Evolutionary conservation across 2,113 vertebrate genomes (phyloP), one percentile per base, ranked within the genome.

Genomic region (Ginglymostoma cirratum): DNA sequence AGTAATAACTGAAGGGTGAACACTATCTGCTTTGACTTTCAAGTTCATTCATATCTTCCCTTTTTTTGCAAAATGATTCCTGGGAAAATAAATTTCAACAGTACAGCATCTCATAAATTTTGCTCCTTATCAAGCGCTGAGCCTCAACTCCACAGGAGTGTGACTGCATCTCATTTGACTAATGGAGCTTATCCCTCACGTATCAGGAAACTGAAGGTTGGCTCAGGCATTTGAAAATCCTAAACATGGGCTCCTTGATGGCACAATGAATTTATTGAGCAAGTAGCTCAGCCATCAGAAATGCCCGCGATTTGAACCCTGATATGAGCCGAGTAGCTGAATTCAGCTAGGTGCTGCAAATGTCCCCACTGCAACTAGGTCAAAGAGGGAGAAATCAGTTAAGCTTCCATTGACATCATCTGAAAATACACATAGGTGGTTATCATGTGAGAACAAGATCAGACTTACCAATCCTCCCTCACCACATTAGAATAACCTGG

Each of bases 121-220:
- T 72, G 69, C 45, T 95, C 5, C 69, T 72, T 27, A 95, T 70
- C 94, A 72, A 48, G 94, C 69, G 30, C 38, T 17, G 24, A 95
- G 67, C 23, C 69, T 72, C 61, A n/a, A 2, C 34, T 93, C 55
- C 34, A 48, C 4, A 30, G 45, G 42, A 34, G 38, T 38, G 17
- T 70, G 94, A 95, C 23, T 95, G 69, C 42, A 95, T 14, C 19
- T 69, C 30, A 72, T 70, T 76, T 72, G 67, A 52, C 69, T 95
- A 95, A 95, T 72, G 67, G 69, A 72, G 94, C 42, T 95, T 95
- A 72, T 76, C 45, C 42, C 27, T 95, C 94, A 95, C 94, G 34
- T 95, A 72, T 95, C 67, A 95, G 94, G 38, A 34, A 5, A 34
- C 27, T 48, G 67, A 95, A 95, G 69, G 45, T 69, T 95, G 38